A percentile compares a stretch with the other conserved stretches of the same genome.
These are phyloP conservation scores for Myripristis jacobus DNA, from an alignment of 2,797 vertebrate genomes.

Conservation along the genomic window DNA sequence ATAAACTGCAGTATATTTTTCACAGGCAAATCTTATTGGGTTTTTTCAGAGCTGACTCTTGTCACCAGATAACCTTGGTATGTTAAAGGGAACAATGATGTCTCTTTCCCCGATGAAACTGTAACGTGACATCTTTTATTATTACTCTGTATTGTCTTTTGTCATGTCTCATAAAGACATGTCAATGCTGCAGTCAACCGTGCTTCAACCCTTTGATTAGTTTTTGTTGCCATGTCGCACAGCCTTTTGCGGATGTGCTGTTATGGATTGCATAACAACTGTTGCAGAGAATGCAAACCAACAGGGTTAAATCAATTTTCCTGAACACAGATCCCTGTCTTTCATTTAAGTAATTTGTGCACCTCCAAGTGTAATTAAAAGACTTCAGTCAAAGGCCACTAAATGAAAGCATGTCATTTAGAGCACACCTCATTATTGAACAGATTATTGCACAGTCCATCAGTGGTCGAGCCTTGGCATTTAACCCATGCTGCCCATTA, in stretches of 20 bases:
- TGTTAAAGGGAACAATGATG: conserved; percentile 69
- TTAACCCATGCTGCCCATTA: conserved; percentile 18
- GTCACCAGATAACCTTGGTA: conserved; percentile 71
- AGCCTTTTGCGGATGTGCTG: conserved; percentile 37
- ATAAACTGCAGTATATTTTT: conserved; percentile 65
- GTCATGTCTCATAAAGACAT: conserved; percentile 63
- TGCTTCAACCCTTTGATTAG: conserved; percentile 71
- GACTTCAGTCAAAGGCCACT: conserved; percentile 43
- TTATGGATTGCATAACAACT: conserved; percentile 52
- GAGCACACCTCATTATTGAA: conserved; percentile 56
- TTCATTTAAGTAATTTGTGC: conserved; percentile 49
- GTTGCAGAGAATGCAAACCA: conserved; percentile 58
- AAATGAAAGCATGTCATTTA: conserved; percentile 64
- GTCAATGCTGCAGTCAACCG: conserved; percentile 58
- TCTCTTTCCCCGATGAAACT: conserved; percentile 58
- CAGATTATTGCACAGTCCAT: conserved; percentile 50
- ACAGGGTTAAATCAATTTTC: conserved; percentile 63
- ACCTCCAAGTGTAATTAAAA: conserved; percentile 58
- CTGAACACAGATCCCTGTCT: conserved; percentile 48
- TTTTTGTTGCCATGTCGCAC: conserved; percentile 47
- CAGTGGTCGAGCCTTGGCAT: conserved; percentile 19
- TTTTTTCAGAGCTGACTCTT: conserved; percentile 49
- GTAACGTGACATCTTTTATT: conserved; percentile 64
- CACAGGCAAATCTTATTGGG: conserved; percentile 29
- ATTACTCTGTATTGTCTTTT: conserved; percentile 63